Conservation (phyloP, 2,888 invertebrate species). For the Tiliacea aurago region DNA sequence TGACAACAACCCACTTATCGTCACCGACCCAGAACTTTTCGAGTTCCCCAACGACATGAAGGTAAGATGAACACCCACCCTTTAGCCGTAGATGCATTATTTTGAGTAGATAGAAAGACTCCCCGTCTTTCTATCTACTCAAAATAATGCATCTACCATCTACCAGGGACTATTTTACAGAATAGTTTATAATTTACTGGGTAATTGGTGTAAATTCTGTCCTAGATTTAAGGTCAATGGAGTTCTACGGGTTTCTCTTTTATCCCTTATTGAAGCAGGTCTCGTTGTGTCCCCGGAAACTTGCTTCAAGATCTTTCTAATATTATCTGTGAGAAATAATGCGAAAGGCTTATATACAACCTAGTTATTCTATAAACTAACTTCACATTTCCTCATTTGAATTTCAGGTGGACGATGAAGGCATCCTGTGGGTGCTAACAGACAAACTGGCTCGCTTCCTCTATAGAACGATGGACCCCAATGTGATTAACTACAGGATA, state of each 20-base stretch:
- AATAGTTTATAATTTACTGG: neutral
- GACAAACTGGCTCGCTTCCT: constrained; percentile 94
- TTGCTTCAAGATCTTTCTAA: neutral
- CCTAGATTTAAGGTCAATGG: neutral
- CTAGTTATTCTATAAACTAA: neutral
- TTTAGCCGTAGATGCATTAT: too few relatives aligned
- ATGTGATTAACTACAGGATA: constrained; percentile 93
- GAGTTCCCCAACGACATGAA: constrained; percentile 95
- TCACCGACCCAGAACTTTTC: constrained; percentile 92
- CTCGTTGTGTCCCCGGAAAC: neutral
- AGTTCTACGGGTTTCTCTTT: neutral
- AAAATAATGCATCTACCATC: too few relatives aligned
- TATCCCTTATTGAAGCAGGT: neutral
- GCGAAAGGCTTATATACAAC: neutral
- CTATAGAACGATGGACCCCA: constrained; percentile 91
- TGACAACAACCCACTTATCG: constrained; percentile 92
- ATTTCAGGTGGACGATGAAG: constrained; percentile 90
- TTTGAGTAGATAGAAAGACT: too few relatives aligned
- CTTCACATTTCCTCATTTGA: neutral
- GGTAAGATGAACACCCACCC: constrained; percentile 77
- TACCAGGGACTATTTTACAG: neutral
- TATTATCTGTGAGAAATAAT: neutral
- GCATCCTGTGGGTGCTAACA: constrained; percentile 93
- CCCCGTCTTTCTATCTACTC: too few relatives aligned
- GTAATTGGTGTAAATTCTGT: neutral